Conservation (phyloP, 2,797 vertebrate genomes). For the Sciurus carolinensis region DNA sequence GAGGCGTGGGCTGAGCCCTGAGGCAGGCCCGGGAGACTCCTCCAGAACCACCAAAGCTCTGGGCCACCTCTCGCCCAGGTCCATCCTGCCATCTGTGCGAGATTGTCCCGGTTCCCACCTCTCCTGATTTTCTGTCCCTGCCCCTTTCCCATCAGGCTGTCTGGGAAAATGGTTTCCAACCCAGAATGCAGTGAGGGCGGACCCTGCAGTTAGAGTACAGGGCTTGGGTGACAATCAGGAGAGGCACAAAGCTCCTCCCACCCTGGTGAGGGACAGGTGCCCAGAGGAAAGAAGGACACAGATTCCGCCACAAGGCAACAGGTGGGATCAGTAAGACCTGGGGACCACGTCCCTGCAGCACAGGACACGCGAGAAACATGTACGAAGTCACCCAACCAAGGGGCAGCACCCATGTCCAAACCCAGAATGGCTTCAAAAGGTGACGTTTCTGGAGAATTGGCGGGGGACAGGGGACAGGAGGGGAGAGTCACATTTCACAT, state of each 20-base stretch:
- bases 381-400: not conserved
- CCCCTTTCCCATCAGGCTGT: rapidly evolving
- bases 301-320: not conserved
- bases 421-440: not conserved
- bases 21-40: not conserved
- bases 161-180: not conserved
- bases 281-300: not conserved
- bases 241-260: not conserved
- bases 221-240: not conserved
- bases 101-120: not conserved
- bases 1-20: not conserved
- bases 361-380: not conserved
- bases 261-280: not conserved
- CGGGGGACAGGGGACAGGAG: not conserved
- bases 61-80: not conserved
- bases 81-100: not conserved
- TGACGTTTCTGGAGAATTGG: not conserved
- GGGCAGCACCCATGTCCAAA: not conserved
- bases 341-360: rapidly evolving
- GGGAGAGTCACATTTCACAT: rapidly evolving
- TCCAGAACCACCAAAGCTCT: not conserved
- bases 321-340: not conserved
- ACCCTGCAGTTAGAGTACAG: not conserved
- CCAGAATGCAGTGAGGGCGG: not conserved
- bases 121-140: not conserved